These are phyloP conservation scores for Pteropus alecto DNA, from an alignment of 2,113 vertebrate genomes.

Conservation along the genomic window DNA sequence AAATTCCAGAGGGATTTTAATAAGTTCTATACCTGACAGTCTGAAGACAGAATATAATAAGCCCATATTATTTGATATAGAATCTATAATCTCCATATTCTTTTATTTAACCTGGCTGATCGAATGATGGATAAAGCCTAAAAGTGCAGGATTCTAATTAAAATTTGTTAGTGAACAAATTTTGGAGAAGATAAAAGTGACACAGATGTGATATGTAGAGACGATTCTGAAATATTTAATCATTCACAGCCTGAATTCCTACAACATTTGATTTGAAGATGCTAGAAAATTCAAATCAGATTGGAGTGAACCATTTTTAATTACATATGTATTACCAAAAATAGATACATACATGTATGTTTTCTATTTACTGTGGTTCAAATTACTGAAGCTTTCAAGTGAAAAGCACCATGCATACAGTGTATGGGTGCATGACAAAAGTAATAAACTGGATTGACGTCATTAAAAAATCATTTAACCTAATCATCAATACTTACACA, in stretches of 20 bases:
- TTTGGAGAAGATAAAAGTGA: neutral
- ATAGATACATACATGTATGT: neutral
- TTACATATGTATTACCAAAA: neutral
- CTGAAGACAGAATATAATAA: neutral
- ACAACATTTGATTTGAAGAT: neutral
- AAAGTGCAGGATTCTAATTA: neutral
- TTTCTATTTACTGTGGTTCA: neutral
- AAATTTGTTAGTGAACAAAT: neutral
- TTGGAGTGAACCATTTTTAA: neutral
- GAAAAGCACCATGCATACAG: neutral
- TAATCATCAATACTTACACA: neutral
- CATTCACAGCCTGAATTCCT: neutral
- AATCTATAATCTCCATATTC: neutral
- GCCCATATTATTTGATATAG: neutral
- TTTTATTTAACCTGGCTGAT: neutral
- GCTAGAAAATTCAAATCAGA: neutral
- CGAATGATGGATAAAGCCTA: neutral
- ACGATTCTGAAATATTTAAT: neutral
- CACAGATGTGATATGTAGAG: accelerated
- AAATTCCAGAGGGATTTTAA: neutral
- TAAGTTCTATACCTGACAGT: neutral
- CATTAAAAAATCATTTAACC: neutral
- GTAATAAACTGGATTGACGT: neutral
- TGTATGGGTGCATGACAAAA: neutral
- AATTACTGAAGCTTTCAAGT: neutral